A percentile compares a stretch with the other conserved stretches of the same genome.
Evolutionary conservation across 2,113 vertebrate species (phyloP).

Genomic region (Indri indri): DNA sequence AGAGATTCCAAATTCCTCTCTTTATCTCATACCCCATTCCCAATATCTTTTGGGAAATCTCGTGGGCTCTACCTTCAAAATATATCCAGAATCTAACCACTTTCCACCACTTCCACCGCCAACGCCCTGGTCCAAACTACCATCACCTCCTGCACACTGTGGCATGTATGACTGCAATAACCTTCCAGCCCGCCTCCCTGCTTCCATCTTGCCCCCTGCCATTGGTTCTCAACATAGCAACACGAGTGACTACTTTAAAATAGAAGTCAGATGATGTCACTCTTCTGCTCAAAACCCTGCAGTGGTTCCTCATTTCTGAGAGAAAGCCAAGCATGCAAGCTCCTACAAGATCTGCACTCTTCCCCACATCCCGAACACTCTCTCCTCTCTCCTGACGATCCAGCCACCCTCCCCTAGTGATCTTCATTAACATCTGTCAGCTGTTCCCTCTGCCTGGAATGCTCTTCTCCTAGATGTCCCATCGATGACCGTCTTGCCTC

Average conservation of each 20-base stretch:
- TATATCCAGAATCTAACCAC: neutral
- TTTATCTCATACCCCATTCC: neutral
- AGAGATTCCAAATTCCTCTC: neutral
- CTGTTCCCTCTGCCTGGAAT: neutral
- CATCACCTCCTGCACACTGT: neutral
- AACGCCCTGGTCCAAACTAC: neutral
- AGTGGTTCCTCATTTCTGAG: neutral
- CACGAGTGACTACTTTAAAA: conserved; percentile 6
- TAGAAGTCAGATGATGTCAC: neutral
- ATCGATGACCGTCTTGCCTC: neutral
- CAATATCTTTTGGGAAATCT: neutral
- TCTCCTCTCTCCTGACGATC: neutral
- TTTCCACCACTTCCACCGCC: neutral
- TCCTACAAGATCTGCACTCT: neutral
- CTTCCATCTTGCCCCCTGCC: neutral
- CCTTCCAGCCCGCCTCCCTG: neutral
- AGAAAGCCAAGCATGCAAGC: neutral
- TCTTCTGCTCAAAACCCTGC: neutral
- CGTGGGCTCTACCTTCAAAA: neutral
- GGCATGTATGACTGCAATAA: neutral
- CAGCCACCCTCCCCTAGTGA: neutral
- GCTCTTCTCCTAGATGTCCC: neutral
- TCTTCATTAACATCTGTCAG: neutral
- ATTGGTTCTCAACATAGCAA: neutral
- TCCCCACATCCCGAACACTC: no score